Evolutionary conservation across 2,797 vertebrate genomes (phyloP).

Genomic region (Gallinago stenura): DNA sequence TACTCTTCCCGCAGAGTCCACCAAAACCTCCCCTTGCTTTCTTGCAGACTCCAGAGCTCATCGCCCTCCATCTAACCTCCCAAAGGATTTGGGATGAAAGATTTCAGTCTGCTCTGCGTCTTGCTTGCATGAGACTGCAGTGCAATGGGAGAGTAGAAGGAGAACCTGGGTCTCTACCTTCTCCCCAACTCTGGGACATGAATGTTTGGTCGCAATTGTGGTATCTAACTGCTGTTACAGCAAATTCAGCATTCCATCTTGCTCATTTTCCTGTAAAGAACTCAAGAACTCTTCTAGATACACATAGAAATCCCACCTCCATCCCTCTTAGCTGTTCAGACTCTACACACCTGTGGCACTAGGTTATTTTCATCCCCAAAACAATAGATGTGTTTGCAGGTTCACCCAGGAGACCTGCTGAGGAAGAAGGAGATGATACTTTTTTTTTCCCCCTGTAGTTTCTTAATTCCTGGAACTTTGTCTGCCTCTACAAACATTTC

Average conservation of each 20-base stretch:
- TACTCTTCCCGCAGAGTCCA: background rate
- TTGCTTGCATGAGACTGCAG: background rate
- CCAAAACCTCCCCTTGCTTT: background rate
- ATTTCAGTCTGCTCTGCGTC: background rate
- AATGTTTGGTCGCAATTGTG: background rate
- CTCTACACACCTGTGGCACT: background rate
- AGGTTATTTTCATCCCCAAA: background rate
- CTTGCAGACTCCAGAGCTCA: background rate
- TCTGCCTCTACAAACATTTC: background rate
- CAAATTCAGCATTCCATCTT: background rate
- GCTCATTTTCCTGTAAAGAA: background rate
- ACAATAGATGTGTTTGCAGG: background rate
- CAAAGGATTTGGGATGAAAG: background rate
- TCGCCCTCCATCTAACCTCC: background rate
- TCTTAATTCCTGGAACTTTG: background rate
- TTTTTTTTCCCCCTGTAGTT: background rate
- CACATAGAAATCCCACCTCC: background rate
- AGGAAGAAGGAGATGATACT: background rate
- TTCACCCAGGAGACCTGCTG: background rate
- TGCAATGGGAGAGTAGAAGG: background rate
- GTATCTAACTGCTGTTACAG: background rate
- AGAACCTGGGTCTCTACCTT: background rate
- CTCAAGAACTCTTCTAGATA: background rate
- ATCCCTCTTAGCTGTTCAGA: background rate
- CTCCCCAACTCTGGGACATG: background rate